These are phyloP conservation scores for Tragelaphus strepsiceros DNA, from an alignment of 2,113 vertebrate genomes.

Conservation along the genomic window DNA sequence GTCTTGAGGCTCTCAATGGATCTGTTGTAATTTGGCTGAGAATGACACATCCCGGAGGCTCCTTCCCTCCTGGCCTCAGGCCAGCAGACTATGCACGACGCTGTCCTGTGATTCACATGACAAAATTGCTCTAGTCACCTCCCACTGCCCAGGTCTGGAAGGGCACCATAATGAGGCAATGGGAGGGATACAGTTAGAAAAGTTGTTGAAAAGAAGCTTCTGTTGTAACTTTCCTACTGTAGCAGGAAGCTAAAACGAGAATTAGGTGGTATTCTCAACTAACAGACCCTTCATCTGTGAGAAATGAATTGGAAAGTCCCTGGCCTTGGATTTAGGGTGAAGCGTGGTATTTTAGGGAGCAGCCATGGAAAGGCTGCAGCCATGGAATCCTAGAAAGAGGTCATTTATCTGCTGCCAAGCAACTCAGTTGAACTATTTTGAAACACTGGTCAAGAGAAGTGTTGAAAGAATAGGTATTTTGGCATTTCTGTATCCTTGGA, in stretches of 20 bases:
- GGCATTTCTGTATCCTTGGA: neutral
- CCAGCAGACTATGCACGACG: neutral
- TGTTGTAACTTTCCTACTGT: neutral
- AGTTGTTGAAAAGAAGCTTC: conserved; percentile 33
- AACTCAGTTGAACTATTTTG: conserved; percentile 1
- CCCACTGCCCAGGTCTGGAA: neutral
- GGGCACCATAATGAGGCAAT: neutral
- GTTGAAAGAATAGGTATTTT: neutral
- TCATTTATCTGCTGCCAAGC: conserved; percentile 5
- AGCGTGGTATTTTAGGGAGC: neutral
- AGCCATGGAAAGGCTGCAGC: neutral
- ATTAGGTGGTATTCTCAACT: neutral
- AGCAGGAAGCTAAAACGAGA: neutral
- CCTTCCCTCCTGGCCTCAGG: neutral
- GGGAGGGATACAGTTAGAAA: neutral
- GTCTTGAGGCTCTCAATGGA: neutral
- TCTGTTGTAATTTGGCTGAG: neutral
- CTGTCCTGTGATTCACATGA: conserved; percentile 31
- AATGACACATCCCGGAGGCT: neutral
- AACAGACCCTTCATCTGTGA: neutral
- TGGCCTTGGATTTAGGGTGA: neutral
- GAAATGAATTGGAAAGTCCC: neutral
- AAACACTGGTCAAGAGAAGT: conserved; percentile 26
- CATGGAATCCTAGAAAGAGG: neutral
- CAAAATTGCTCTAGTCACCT: neutral